Evolutionary conservation across 2,113 vertebrate species (phyloP).

Genomic region (Ia io): DNA sequence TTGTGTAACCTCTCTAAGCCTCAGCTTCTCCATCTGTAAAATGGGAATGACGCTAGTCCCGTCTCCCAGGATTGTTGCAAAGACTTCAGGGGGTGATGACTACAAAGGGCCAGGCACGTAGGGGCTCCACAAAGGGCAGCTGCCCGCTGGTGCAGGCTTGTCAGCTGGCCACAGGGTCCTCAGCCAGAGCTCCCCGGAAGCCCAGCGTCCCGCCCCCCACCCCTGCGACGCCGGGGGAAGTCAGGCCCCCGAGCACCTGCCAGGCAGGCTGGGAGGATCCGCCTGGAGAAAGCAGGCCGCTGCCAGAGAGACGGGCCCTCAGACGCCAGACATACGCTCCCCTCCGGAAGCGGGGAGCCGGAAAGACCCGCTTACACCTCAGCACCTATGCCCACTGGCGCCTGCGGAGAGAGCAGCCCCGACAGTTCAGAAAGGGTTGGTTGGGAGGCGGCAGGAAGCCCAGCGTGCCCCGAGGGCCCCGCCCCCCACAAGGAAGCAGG

Average conservation of each 20-base stretch:
- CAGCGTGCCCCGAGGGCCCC: conserved; percentile 60
- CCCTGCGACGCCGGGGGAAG: not conserved
- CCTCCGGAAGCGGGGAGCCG: conserved; percentile 38
- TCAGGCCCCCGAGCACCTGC: not conserved
- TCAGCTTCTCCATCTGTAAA: not conserved
- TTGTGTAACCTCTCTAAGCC: too few species aligned
- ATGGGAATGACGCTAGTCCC: rapidly evolving
- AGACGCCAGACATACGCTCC: not conserved
- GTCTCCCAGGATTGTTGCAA: not conserved
- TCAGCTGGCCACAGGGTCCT: not conserved
- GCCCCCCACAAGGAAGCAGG: conserved; percentile 15
- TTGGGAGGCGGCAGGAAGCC: conserved; percentile 71
- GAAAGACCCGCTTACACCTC: conserved; percentile 63
- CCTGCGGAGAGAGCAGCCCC: conserved; percentile 64
- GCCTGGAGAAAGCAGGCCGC: rapidly evolving
- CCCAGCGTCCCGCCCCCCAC: not conserved
- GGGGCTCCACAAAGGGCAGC: rapidly evolving
- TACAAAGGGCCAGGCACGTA: not conserved
- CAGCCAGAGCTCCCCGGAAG: not conserved
- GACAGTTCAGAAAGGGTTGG: conserved; percentile 73
- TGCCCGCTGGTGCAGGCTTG: not conserved
- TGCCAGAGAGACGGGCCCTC: not conserved
- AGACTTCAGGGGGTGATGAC: not conserved
- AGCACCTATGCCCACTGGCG: conserved; percentile 62
- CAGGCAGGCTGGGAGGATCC: not conserved